Conservation (phyloP, 2,797 vertebrate species). For the Danio jaintianensis region DNA sequence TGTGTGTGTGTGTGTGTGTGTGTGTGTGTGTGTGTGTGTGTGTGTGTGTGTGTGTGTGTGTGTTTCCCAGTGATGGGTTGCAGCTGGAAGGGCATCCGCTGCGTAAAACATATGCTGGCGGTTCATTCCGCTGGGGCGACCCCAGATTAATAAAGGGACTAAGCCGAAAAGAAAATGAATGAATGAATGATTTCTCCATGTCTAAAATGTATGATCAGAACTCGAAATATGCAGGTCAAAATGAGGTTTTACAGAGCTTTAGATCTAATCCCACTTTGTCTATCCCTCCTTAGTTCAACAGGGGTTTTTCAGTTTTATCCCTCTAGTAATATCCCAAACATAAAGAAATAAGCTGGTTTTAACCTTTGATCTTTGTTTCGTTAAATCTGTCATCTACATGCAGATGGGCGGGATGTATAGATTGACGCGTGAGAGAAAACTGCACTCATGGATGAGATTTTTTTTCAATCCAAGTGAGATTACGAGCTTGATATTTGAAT, state of each 20-base stretch:
- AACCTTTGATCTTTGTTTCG: constrained; percentile 7
- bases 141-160: no score
- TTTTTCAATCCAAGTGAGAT: background rate
- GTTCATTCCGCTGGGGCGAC: no score
- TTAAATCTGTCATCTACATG: constrained; percentile 15
- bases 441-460: background rate
- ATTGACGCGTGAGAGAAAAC: background rate
- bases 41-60: no score
- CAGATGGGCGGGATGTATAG: constrained; percentile 1
- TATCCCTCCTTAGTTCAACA: constrained; percentile 12
- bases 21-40: no score
- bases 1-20: no score
- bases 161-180: no score
- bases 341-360: constrained; percentile 29
- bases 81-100: no score
- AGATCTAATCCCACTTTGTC: constrained; percentile 18
- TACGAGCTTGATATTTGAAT: background rate
- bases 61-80: no score
- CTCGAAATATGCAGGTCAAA: background rate
- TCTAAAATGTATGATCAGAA: background rate
- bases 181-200: no score
- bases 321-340: constrained; percentile 5
- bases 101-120: no score
- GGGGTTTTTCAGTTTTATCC: background rate
- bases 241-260: constrained; percentile 15